Evolutionary conservation across 2,113 vertebrate genomes (phyloP).

Genomic region (Oreamnos americanus): DNA sequence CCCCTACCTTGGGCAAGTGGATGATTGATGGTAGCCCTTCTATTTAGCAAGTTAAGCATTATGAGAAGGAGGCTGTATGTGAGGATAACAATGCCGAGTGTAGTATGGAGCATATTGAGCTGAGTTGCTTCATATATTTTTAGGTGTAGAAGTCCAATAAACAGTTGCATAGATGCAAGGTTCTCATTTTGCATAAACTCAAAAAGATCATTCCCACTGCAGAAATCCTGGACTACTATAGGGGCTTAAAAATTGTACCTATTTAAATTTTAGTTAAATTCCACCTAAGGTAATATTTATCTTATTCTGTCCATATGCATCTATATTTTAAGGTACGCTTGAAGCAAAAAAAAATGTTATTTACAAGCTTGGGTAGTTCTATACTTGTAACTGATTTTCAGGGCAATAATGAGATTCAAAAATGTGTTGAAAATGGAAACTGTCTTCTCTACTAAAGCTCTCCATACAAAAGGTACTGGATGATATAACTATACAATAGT

Average conservation of each 20-base stretch:
- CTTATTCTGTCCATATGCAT: not conserved
- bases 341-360: not conserved
- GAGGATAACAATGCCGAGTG: not conserved
- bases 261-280: not conserved
- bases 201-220: not conserved
- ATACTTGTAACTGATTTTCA: not conserved
- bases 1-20: not conserved
- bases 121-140: not conserved
- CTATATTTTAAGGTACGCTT: not conserved
- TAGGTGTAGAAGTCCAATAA: not conserved
- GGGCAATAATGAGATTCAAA: not conserved
- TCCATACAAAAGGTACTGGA: not conserved
- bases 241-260: not conserved
- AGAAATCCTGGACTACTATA: not conserved
- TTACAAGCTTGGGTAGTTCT: not conserved
- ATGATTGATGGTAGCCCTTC: not conserved
- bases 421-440: not conserved
- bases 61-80: not conserved
- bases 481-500: not conserved
- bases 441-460: not conserved
- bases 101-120: not conserved
- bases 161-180: not conserved
- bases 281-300: not conserved
- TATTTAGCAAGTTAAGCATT: not conserved
- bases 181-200: fast-evolving